Base-by-base conservation (phyloP, 2,113 vertebrate genomes). In the Rhinopomastus cyanomelas region DNA sequence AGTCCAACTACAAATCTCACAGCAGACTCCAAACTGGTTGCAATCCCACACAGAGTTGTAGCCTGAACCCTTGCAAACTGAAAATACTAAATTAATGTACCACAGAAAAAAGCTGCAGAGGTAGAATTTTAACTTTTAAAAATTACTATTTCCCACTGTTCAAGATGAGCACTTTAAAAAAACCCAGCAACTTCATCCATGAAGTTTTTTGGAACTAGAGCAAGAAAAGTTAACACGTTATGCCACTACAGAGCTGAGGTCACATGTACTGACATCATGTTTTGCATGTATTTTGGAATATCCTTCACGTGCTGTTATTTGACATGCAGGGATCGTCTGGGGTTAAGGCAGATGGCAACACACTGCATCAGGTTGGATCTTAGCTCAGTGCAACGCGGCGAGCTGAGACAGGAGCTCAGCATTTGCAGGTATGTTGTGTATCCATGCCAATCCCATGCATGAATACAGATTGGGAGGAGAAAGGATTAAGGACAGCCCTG, bases 161-260 rank as follows among this genome's bases (percentile, higher is more conserved):
- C 30, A 4, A 86, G 34, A 75, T 53, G 1, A 68, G 71, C 55
- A 13, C 57, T 26, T 25, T 8, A 2, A 3, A 84, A n/a, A 82
- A 65, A 42, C 11, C 39, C 39, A 48, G 17, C 25, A 34, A 25
- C 29, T 27, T 3, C 48, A 37, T 53, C 62, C 87, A 44, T 30
- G 75, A 79, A 72, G 87, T 51, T 89, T 89, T 85, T 36, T 95
- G 93, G 92, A 93, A 87, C 53, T 26, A 2, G 0, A 79, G 81
- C 91, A 92, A 90, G 78, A 85, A 27, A 82, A 79, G 78, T 95
- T 74, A 66, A 78, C 81, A 86, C 52, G 8, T 56, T 77, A 46
- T 21, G 69, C 69, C 32, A 51, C 78, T 36, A n/a, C 3, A 9
- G 32, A 91, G 87, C 12, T 34, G 6, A 73, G 93, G 89, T 89